Base-by-base conservation (phyloP, 1,140 invertebrate species). In the Grapholita molesta region DNA sequence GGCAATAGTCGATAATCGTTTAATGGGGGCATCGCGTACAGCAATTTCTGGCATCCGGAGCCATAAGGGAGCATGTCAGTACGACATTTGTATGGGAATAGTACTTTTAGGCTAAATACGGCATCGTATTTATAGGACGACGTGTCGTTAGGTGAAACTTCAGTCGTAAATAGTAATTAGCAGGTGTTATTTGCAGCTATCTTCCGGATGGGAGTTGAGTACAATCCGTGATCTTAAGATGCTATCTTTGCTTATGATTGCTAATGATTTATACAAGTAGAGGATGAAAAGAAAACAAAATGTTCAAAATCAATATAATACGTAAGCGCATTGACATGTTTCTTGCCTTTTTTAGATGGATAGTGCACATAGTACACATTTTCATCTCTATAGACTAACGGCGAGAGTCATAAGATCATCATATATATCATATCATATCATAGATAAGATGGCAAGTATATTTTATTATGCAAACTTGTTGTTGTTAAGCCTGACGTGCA, bases 1-100 rank as follows among this genome's bases (percentile, higher is more conserved):
- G 24, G 15, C 55, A 61, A 61, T 28, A 32, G 28, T 30, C 55
- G 55, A 61, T 61, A 61, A 61, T 61, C 55, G 55, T 28, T 61
- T 32, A 30, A 61, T 61, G 55, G 55, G 25, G 25, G 55, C 55
- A 61, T 28, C 25, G 55, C 55, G 55, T 15, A n/a, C n/a, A 48
- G 42, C 42, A 9, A 21, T 48, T 21, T 9, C 42, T 48, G 7
- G n/a, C 35, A 5, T 5, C 1, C 8, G 15, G 38, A 1, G 6
- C 42, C 15, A 48, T 8, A 48, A 21, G 42, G 18, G 15, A 15
- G n/a, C 21, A 48, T 48, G 15, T 21, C n/a, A 48, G 42, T 48
- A 21, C 7, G 42, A 21, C 18, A 12, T n/a, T 11, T 38, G 12
- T 15, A 38, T 11, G n/a, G 35, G 28, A 30, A 30, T 4, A 48